A percentile compares a stretch with the other conserved stretches of the same genome.
These are phyloP conservation scores for Omphaloscelis lunosa DNA, from an alignment of 2,888 invertebrate species.

Conservation along the genomic window DNA sequence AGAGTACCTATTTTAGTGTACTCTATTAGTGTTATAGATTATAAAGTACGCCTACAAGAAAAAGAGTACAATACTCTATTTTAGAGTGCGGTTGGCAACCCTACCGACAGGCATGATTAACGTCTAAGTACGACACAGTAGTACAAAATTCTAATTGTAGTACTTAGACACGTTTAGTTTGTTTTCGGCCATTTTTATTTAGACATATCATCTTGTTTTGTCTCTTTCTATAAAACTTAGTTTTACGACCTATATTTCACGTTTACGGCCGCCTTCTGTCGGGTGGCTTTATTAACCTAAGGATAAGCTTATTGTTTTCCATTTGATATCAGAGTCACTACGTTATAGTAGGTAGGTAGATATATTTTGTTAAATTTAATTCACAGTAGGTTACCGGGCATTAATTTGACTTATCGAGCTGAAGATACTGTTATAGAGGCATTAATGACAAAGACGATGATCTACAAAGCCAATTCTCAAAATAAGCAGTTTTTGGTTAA, in stretches of 20 bases:
- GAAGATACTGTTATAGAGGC: neutral
- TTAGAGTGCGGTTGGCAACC: too few species aligned
- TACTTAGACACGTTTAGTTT: neutral
- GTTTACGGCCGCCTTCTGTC: conserved; percentile 27
- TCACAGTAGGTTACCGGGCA: too few species aligned
- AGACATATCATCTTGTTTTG: neutral
- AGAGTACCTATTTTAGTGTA: too few species aligned
- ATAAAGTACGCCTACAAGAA: too few species aligned
- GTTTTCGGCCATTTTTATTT: conserved; percentile 2
- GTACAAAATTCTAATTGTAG: neutral
- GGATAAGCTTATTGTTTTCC: conserved; percentile 33
- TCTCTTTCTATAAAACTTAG: conserved; percentile 3
- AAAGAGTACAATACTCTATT: too few species aligned
- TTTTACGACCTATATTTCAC: conserved; percentile 44
- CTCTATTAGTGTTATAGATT: too few species aligned
- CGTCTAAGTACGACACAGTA: neutral
- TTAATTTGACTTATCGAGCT: neutral
- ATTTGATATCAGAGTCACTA: conserved; percentile 9
- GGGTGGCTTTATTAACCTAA: conserved; percentile 15
- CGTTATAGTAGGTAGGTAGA: neutral
- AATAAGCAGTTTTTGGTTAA: neutral
- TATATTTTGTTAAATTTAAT: neutral
- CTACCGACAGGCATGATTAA: too few species aligned
- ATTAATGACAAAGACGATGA: neutral
- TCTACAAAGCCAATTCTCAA: neutral